phyloP scores from a whole-genome alignment of 2,113 vertebrate species.

The Eubucco bourcierii region DNA sequence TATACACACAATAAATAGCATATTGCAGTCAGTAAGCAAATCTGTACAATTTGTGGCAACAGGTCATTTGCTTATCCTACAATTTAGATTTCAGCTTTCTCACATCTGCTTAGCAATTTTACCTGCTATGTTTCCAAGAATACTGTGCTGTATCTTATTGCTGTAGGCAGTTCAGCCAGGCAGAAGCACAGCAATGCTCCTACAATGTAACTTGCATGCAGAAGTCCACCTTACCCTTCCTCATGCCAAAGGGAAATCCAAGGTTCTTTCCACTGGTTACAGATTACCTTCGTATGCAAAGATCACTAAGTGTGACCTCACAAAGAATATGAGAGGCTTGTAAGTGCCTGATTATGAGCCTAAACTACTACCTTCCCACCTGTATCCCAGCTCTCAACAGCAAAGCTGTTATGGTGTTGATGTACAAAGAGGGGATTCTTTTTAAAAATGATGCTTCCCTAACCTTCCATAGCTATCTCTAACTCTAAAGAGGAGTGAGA shows the following conservation, averaged over 20 bases:
- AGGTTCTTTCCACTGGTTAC: not conserved
- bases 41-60: conserved; percentile 40
- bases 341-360: not conserved
- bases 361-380: not conserved
- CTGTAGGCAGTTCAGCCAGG: not conserved
- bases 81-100: conserved; percentile 41
- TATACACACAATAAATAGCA: not conserved
- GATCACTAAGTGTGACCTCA: not conserved
- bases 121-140: not conserved
- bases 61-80: conserved; percentile 11
- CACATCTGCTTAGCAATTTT: not conserved
- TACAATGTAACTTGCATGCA: not conserved
- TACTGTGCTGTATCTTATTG: not conserved
- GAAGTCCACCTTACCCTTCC: not conserved
- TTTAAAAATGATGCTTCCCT: not conserved
- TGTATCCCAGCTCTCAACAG: not conserved
- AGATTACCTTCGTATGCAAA: not conserved
- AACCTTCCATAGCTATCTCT: not conserved
- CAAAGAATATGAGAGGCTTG: not conserved
- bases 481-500: not conserved
- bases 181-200: not conserved
- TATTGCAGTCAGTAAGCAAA: not conserved
- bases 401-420: not conserved
- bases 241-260: not conserved
- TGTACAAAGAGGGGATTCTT: not conserved